Conservation (phyloP, 2,888 invertebrate species). For the Ennomos quercinarius region DNA sequence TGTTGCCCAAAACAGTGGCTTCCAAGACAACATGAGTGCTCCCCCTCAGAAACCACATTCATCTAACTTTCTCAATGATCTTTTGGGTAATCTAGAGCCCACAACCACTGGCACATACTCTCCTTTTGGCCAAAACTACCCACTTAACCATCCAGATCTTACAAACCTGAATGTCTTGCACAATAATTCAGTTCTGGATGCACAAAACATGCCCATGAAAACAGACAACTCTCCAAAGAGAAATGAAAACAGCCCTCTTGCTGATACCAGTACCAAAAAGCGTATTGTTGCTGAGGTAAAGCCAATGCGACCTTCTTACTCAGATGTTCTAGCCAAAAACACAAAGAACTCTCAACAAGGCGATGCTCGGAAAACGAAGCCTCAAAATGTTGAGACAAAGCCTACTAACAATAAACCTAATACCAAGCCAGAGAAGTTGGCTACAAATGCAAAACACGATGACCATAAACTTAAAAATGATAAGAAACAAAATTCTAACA, state of each 20-base stretch:
- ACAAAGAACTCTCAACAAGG: slow-evolving; percentile 77
- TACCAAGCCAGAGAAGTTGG: slow-evolving; percentile 71
- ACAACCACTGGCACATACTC: slow-evolving; percentile 90
- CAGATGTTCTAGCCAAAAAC: slow-evolving; percentile 92
- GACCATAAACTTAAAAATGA: slow-evolving; percentile 72
- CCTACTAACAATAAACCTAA: slow-evolving; percentile 65
- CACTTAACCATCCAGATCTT: slow-evolving; percentile 79
- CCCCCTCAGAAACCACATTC: slow-evolving; percentile 61
- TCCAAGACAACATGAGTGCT: slow-evolving; percentile 60
- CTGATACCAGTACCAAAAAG: slow-evolving; percentile 86
- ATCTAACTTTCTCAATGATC: slow-evolving; percentile 88
- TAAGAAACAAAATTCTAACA: slow-evolving; percentile 61
- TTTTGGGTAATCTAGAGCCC: slow-evolving; percentile 90
- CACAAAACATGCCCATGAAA: slow-evolving; percentile 59
- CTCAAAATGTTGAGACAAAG: slow-evolving; percentile 74
- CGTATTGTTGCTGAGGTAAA: slow-evolving; percentile 94
- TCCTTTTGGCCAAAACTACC: slow-evolving; percentile 88
- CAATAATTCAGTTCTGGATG: slow-evolving; percentile 61
- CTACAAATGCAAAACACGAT: slow-evolving; percentile 60
- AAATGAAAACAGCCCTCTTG: slow-evolving; percentile 76
- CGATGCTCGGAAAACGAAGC: slow-evolving; percentile 79
- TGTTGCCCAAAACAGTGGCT: slow-evolving; percentile 52
- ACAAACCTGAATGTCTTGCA: slow-evolving; percentile 65
- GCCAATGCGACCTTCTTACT: slow-evolving; percentile 94
- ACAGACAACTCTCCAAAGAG: slow-evolving; percentile 71